phyloP scores from a whole-genome alignment of 2,797 vertebrate species.

The Pangasius mekongensis region DNA sequence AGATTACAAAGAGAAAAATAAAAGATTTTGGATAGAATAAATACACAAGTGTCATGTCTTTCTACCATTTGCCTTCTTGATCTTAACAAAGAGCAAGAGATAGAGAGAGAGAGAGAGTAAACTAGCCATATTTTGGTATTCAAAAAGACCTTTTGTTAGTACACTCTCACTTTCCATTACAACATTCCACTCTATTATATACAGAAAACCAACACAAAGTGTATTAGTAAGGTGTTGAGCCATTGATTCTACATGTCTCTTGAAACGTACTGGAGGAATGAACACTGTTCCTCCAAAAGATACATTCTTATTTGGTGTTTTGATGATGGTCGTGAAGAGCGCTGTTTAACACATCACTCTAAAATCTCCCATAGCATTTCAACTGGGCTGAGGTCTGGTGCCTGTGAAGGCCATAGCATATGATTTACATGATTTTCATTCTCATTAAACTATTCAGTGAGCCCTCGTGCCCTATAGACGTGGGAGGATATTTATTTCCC shows the following conservation, averaged over 20 bases:
- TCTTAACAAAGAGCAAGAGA: not conserved
- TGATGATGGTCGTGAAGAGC: not conserved
- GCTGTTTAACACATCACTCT: not conserved
- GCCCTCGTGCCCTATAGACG: not conserved
- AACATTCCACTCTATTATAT: not conserved
- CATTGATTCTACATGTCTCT: not conserved
- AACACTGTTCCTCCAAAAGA: not conserved
- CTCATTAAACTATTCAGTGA: not conserved
- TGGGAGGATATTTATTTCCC: not conserved
- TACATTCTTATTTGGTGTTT: not conserved
- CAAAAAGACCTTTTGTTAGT: not conserved
- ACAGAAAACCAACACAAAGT: not conserved
- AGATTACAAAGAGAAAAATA: not conserved
- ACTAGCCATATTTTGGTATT: not conserved
- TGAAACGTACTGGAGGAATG: not conserved
- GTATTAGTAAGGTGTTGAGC: not conserved
- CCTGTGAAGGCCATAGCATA: not conserved
- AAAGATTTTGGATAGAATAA: not conserved
- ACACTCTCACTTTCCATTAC: not conserved
- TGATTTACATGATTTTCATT: not conserved
- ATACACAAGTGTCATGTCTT: not conserved
- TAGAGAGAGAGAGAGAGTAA: not conserved
- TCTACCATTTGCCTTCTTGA: not conserved
- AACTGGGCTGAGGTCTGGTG: not conserved
- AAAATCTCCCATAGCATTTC: not conserved